phyloP scores from a whole-genome alignment of 1,140 invertebrate genomes.

The Drosophila sturtevanti region DNA sequence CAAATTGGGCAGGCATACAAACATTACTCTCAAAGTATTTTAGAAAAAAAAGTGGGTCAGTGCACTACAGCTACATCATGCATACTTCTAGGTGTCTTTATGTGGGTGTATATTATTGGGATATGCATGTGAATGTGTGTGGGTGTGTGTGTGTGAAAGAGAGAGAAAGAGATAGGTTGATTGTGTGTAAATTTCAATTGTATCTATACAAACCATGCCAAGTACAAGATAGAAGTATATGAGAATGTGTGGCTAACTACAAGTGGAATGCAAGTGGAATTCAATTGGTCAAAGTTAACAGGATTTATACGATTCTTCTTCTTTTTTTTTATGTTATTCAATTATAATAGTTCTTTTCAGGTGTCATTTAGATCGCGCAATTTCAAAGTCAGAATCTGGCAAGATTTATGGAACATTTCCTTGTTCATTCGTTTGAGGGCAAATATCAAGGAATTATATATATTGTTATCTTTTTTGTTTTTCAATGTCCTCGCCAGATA shows the following conservation, averaged over 20 bases:
- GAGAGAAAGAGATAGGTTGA: neutral
- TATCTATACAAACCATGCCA: slow-evolving; percentile 6
- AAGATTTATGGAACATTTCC: neutral
- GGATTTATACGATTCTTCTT: neutral
- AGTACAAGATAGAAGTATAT: neutral
- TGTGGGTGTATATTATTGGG: slow-evolving; percentile 13
- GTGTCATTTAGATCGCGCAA: neutral
- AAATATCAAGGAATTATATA: neutral
- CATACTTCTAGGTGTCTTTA: slow-evolving; percentile 42
- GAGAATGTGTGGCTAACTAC: slow-evolving; percentile 4
- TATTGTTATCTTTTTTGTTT: neutral
- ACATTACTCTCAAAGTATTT: slow-evolving; percentile 21
- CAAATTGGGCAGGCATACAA: slow-evolving; percentile 61
- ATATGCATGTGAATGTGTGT: slow-evolving; percentile 17
- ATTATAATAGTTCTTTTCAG: neutral
- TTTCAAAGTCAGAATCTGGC: neutral
- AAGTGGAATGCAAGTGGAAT: slow-evolving; percentile 3
- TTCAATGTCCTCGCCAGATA: neutral
- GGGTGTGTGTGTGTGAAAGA: no score
- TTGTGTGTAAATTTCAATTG: neutral
- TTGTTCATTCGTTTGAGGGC: neutral
- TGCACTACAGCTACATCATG: slow-evolving; percentile 53
- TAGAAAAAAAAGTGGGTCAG: slow-evolving; percentile 29
- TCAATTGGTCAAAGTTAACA: neutral
- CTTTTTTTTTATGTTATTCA: neutral